Conservation (phyloP, 2,888 invertebrate species). For the Caenorhabditis panamensis region DNA sequence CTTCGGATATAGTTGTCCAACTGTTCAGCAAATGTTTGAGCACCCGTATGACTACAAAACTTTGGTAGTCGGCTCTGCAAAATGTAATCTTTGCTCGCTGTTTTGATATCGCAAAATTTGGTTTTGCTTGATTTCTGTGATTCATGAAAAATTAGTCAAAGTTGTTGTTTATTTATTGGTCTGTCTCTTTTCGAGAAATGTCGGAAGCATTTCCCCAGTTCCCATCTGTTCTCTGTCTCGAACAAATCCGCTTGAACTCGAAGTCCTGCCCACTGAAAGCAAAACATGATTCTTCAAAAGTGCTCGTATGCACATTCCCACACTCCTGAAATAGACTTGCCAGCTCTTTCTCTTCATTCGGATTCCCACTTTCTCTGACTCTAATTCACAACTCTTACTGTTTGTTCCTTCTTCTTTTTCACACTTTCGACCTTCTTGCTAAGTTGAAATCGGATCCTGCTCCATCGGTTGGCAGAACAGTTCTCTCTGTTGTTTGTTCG, state of each 20-base stretch:
- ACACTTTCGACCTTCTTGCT: constrained; percentile 12
- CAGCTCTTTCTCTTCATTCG: not conserved
- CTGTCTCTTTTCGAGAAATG: no score
- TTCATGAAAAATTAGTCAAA: not conserved
- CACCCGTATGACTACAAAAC: not conserved
- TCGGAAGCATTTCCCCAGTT: no score
- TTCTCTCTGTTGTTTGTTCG: constrained; percentile 28
- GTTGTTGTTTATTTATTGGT: no score
- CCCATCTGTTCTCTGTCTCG: no score
- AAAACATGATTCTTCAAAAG: constrained; percentile 7
- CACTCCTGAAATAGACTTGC: constrained; percentile 13
- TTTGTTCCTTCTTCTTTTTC: not conserved
- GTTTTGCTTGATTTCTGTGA: not conserved
- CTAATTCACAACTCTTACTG: no score
- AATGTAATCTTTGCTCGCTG: not conserved
- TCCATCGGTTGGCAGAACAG: no score
- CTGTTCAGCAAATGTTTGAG: not conserved
- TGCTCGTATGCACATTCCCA: not conserved
- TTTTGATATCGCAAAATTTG: not conserved
- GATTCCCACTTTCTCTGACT: not conserved
- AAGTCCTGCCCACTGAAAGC: no score
- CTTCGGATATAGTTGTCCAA: no score
- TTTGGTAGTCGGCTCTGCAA: no score
- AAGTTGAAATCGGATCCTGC: constrained; percentile 27
- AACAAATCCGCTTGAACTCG: no score